Evolutionary conservation across 2,113 vertebrate genomes (phyloP), one percentile per base, ranked within the genome.

Genomic region (Siniperca chuatsi): DNA sequence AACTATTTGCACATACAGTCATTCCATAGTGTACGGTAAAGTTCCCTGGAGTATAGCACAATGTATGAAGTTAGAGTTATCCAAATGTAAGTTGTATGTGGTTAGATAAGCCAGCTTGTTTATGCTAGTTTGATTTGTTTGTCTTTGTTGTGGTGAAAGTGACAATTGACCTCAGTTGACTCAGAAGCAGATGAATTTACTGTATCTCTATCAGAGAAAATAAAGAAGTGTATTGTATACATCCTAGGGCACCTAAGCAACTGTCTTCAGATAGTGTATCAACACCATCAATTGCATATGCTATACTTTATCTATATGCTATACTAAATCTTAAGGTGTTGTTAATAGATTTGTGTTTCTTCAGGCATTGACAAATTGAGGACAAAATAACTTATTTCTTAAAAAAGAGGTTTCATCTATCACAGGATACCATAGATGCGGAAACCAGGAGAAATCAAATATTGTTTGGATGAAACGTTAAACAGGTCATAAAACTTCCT

Each of bases 371-470:
- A 75, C 11, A 62, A 61, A 72, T 35, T 37, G 20, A 69, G 52
- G 55, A 48, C 44, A 55, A 66, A 65, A 48, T 64, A 2, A 71
- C 3, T 20, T 18, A 58, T 21, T 16, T 15, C 48, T 66, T 18
- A n/a, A 35, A 16, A 52, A 57, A 48, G 21, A 40, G 42, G 79
- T 84, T 33, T 86, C 46, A 44, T 60, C 46, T 66, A 37, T 33
- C 48, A 70, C 20, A 52, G 6, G 37, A 76, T 70, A 74, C 60
- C 10, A 69, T 8, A 5, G 25, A 50, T 0, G 3, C 12, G 46
- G 4, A 69, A 82, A 70, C 8, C 20, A 58, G 33, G 40, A 66
- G 21, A 86, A 50, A 85, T 90, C 33, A 81, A 83, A 58, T 70
- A 81, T 67, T 69, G 52, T 78, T 71, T 33, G 18, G n/a, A 48